Evolutionary conservation across 2,113 vertebrate species (phyloP), one percentile per base, ranked within the genome.

Genomic region (Podarcis cretensis): DNA sequence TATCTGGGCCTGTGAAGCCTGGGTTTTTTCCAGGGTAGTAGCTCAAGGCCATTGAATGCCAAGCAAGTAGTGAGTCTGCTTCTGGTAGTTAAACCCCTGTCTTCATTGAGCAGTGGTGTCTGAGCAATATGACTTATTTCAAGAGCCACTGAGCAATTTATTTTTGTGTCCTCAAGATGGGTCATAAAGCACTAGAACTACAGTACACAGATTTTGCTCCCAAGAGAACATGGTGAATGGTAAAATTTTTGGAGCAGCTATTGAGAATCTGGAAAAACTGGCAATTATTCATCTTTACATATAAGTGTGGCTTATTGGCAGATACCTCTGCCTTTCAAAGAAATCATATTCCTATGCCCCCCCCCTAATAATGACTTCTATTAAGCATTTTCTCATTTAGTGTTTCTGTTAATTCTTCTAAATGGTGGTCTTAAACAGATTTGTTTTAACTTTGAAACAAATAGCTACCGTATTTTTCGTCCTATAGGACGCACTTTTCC

Each of bases 401-500:
- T 13, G 16, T 16, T 59, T 59, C 16, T 18, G 16, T 1, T 16
- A 59, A 59, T 59, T 59, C 16, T 59, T 10, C 35, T 78, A 13
- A 43, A 32, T 66, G 37, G 27, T 27, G 90, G 85, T 73, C 7
- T 54, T 54, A 16, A 6, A 57, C 54, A 80, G 78, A n/a, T 80
- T 75, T 40, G 48, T 30, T 23, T 78, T 48, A 14, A 74, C 71
- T 85, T 85, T 87, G 79, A 85, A 20, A 89, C 85, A 83, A 85
- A 18, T 73, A 79, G 91, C 16, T 92, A 35, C 35, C 35, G 35
- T 35, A 35, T 35, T 35, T 35, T 35, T 35, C 35, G 2, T 35
- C 35, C 35, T 35, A 35, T 35, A 35, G 35, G 35, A 35, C 35
- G 35, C 35, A 35, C 35, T 35, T 35, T 35, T 35, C 35, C 35